Evolutionary conservation across 2,888 invertebrate species (phyloP).

Genomic region (Pyrrhosoma nymphula): DNA sequence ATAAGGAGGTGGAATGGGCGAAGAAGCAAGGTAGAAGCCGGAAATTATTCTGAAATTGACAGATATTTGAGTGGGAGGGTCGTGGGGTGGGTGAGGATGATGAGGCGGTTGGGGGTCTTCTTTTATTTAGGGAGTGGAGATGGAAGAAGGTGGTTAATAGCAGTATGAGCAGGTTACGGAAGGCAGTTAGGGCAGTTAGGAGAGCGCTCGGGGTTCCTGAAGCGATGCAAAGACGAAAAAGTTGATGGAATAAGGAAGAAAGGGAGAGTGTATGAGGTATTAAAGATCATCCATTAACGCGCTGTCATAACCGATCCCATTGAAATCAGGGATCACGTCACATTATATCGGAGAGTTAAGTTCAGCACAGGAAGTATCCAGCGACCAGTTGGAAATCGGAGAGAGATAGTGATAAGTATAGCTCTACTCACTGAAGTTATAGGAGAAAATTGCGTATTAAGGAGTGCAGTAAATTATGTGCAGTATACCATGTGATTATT

Average conservation of each 20-base stretch:
- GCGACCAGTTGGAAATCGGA: neutral
- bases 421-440: no score
- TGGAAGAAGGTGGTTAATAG: neutral
- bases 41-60: neutral
- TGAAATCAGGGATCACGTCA: neutral
- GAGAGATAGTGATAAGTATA: neutral
- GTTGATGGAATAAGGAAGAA: neutral
- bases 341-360: neutral
- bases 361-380: neutral
- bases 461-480: no score
- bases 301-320: neutral
- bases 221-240: neutral
- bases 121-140: neutral
- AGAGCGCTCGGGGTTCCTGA: neutral
- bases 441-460: no score
- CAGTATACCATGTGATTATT: no score
- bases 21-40: neutral
- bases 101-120: neutral
- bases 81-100: neutral
- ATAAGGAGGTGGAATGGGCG: neutral
- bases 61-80: neutral
- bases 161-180: neutral
- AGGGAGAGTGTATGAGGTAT: neutral
- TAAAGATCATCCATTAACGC: neutral
- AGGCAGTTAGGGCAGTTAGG: constrained; percentile 18